Percentiles rank a stretch among this genome's conserved stretches.
Conservation (phyloP, 1,140 invertebrate species). For the Apis florea region DNA sequence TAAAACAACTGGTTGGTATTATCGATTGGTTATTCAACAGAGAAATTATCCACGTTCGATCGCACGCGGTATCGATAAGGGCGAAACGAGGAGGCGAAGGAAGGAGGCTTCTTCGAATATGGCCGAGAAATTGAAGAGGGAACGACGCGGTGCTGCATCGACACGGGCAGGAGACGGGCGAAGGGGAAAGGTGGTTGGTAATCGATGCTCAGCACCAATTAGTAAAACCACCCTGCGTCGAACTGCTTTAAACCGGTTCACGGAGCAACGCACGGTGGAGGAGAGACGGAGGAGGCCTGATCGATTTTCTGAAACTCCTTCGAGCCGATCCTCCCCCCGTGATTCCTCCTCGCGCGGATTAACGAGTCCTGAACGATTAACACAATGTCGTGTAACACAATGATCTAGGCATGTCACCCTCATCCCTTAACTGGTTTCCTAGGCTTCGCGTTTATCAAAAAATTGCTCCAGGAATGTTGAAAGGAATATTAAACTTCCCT, state of each 20-base stretch:
- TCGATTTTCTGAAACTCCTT: slow-evolving; percentile 2
- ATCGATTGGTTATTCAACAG: not conserved
- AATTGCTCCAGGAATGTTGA: too few relatives aligned
- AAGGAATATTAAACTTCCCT: too few relatives aligned
- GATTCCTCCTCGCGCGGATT: not conserved
- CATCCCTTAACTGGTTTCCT: too few relatives aligned
- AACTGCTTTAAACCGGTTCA: slow-evolving; percentile 63
- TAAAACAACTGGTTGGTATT: too few relatives aligned
- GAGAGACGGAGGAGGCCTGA: not conserved
- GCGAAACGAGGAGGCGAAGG: not conserved
- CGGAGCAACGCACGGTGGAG: slow-evolving; percentile 68
- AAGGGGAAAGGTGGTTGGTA: slow-evolving; percentile 58
- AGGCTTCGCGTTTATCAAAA: too few relatives aligned
- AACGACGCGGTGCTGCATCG: slow-evolving; percentile 25
- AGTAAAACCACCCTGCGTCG: slow-evolving; percentile 71
- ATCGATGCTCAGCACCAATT: slow-evolving; percentile 74
- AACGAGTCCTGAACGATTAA: not conserved
- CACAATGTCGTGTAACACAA: too few relatives aligned
- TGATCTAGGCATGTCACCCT: too few relatives aligned
- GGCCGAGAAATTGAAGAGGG: slow-evolving; percentile 32
- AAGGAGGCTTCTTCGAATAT: slow-evolving; percentile 31
- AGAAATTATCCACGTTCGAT: not conserved
- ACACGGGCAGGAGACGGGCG: not conserved
- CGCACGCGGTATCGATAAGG: not conserved
- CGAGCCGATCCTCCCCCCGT: slow-evolving; percentile 20